These are phyloP conservation scores for Yponomeuta malinellus DNA, from an alignment of 2,888 invertebrate genomes.

Conservation along the genomic window DNA sequence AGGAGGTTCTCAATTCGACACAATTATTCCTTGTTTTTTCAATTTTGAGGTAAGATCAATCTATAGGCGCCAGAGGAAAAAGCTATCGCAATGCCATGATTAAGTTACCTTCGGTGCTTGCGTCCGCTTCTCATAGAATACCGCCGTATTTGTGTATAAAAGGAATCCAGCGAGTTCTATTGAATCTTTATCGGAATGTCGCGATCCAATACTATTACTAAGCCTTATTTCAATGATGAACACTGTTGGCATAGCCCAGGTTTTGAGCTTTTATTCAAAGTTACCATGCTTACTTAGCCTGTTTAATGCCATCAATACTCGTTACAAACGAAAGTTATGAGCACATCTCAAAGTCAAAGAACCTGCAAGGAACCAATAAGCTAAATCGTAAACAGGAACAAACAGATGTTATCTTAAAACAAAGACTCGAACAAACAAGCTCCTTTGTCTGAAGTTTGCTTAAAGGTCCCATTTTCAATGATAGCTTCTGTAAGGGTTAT, in stretches of 20 bases:
- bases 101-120: slow-evolving; percentile 7
- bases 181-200: too few relatives aligned
- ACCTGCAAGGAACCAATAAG: too few relatives aligned
- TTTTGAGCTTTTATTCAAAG: too few relatives aligned
- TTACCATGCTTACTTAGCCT: too few relatives aligned
- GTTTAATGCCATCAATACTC: too few relatives aligned
- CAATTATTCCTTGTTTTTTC: too few relatives aligned
- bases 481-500: neutral
- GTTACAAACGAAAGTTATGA: too few relatives aligned
- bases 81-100: slow-evolving; percentile 14
- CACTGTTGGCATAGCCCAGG: too few relatives aligned
- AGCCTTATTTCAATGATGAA: too few relatives aligned
- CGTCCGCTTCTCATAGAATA: neutral
- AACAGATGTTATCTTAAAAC: neutral
- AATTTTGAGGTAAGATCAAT: neutral
- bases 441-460: neutral
- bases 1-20: too few relatives aligned
- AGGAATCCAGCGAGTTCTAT: neutral
- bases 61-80: neutral
- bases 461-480: slow-evolving; percentile 3
- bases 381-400: neutral
- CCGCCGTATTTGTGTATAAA: neutral
- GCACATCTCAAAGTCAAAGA: too few relatives aligned
- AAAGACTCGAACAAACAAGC: neutral
- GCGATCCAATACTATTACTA: neutral